A percentile compares a stretch with the other conserved stretches of the same genome.
phyloP scores from a whole-genome alignment of 2,888 invertebrate species.

The Endotricha flammealis region DNA sequence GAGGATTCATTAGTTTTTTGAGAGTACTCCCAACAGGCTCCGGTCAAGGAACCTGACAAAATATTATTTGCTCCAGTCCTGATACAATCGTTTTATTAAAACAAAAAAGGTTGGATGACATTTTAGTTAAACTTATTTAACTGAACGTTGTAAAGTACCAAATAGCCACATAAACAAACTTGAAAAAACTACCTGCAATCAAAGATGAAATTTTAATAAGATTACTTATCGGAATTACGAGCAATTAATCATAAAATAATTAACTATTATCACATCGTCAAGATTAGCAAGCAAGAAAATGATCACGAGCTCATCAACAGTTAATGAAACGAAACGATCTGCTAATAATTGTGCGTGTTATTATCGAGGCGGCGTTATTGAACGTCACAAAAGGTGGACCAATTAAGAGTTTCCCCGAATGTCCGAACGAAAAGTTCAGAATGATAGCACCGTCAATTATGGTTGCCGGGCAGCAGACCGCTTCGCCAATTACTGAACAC shows the following conservation, averaged over 20 bases:
- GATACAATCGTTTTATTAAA: no score
- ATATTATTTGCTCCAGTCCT: neutral
- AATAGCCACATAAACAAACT: no score
- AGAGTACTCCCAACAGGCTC: neutral
- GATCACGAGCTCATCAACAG: slow-evolving; percentile 37
- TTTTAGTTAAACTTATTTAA: no score
- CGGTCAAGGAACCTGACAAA: neutral
- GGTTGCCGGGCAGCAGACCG: slow-evolving; percentile 51
- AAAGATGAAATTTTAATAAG: neutral
- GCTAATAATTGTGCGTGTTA: slow-evolving; percentile 68
- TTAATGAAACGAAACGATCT: slow-evolving; percentile 67
- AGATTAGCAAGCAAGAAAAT: slow-evolving; percentile 21
- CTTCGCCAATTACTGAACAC: slow-evolving; percentile 65
- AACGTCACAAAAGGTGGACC: slow-evolving; percentile 72
- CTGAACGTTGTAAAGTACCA: no score
- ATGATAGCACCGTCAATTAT: slow-evolving; percentile 75
- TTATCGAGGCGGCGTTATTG: slow-evolving; percentile 71
- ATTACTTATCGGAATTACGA: neutral
- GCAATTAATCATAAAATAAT: slow-evolving; percentile 7
- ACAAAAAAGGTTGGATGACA: no score
- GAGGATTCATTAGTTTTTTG: slow-evolving; percentile 21
- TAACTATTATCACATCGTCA: slow-evolving; percentile 5
- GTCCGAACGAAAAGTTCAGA: slow-evolving; percentile 66
- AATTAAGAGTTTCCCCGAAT: slow-evolving; percentile 77
- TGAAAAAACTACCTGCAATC: no score